These are phyloP conservation scores for Eubasilissa splendida DNA, from an alignment of 2,888 invertebrate genomes.

Conservation along the genomic window DNA sequence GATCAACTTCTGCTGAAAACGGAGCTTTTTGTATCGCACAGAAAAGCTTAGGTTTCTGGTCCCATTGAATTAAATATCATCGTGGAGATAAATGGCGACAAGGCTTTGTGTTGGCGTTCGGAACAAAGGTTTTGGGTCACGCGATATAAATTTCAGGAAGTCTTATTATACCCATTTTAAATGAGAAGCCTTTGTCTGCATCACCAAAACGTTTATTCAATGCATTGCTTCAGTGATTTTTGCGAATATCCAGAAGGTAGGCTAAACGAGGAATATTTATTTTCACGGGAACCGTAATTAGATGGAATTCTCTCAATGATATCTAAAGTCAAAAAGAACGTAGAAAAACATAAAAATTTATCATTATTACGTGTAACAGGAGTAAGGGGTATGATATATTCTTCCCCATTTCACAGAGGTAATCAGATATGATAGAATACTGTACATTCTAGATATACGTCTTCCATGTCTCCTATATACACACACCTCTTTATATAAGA, in stretches of 20 bases:
- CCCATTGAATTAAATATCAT: constrained; percentile 31
- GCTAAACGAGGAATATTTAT: too few relatives aligned
- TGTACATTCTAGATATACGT: too few relatives aligned
- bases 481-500: too few relatives aligned
- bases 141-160: constrained; percentile 34
- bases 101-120: constrained; percentile 22
- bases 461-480: too few relatives aligned
- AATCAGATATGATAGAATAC: too few relatives aligned
- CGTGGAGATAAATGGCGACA: constrained; percentile 7
- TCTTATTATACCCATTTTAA: constrained; percentile 26
- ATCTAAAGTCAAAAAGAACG: too few relatives aligned
- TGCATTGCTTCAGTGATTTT: constrained; percentile 12
- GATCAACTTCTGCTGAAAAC: constrained; percentile 14
- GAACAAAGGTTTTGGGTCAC: constrained; percentile 29
- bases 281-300: too few relatives aligned
- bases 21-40: constrained; percentile 23
- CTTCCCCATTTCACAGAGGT: too few relatives aligned
- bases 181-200: constrained; percentile 17
- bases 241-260: neutral
- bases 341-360: too few relatives aligned
- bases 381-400: too few relatives aligned
- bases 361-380: too few relatives aligned
- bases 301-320: too few relatives aligned
- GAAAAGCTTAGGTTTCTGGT: constrained; percentile 23
- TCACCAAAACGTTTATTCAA: neutral